Base-by-base conservation (phyloP, 2,113 vertebrate genomes). In the Gymnobelideus leadbeateri region DNA sequence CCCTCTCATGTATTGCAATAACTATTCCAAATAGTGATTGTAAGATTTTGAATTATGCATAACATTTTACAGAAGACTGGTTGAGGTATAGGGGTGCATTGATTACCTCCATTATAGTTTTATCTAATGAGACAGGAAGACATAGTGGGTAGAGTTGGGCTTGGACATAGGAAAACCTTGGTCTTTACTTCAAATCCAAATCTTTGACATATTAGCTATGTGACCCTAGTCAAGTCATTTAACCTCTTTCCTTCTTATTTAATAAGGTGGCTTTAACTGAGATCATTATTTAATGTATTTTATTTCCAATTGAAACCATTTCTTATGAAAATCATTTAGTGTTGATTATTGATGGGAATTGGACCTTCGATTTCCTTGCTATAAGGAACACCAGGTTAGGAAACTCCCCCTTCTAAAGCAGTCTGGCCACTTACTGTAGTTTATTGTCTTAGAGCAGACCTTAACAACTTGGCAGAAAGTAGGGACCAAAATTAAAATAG, bases 1-100 rank as follows among this genome's bases (percentile, higher is more conserved):
- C 19, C 9, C 16, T 4, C n/a, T 93, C 14, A 16, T 12, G 23
- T 14, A 93, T 12, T 57, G 94, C 37, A 43, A 51, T 95, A 92
- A 31, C 77, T 92, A 28, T 23, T 3, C 96, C 47, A 61, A 57
- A 90, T 61, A 84, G 94, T n/a, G 25, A 91, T 89, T 53, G 94
- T 6, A 94, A 91, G 6, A 84, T 23, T 84, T 43, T 84, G 68
- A 23, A n/a, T 21, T 43, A 77, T 43, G 37, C 37, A 77, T 77
- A 19, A n/a, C 19, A 77, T 43, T 77, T 77, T 77, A 7, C 37
- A n/a, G 37, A 43, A 31, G 31, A 37, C 31, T 37, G 3, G 11
- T 37, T 68, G 61, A 37, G 61, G 12, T 37, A 12, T 8, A 9
- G 55, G 31, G 61, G 11, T 37, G 3, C 12, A 68, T 31, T 61